A percentile compares a stretch with the other conserved stretches of the same genome.
phyloP scores from a whole-genome alignment of 2,888 invertebrate genomes.

The Andrena camellia region DNA sequence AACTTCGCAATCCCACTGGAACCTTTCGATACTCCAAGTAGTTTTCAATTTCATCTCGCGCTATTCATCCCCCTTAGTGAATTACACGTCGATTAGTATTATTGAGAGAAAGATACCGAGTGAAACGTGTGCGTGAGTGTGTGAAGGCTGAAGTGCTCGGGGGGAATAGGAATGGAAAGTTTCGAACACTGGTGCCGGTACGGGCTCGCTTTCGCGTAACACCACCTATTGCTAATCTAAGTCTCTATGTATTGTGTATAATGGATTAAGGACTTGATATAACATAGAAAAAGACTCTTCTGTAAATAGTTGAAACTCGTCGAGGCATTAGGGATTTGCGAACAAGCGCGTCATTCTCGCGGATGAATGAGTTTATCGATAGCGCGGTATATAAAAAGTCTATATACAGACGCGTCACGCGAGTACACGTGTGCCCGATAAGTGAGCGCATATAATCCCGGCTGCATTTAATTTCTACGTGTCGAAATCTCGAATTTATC shows the following conservation, averaged over 20 bases:
- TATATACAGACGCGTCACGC: slow-evolving; percentile 20
- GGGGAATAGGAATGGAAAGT: slow-evolving; percentile 38
- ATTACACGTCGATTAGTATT: slow-evolving; percentile 17
- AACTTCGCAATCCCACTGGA: not conserved
- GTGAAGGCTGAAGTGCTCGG: not conserved
- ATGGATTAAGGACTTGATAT: slow-evolving; percentile 83
- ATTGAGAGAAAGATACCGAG: slow-evolving; percentile 1
- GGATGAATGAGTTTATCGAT: slow-evolving; percentile 68
- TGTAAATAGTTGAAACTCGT: slow-evolving; percentile 82
- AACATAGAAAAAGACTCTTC: slow-evolving; percentile 83
- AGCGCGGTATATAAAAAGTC: slow-evolving; percentile 58
- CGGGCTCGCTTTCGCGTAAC: slow-evolving; percentile 73
- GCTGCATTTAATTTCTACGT: slow-evolving; percentile 76
- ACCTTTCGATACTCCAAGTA: not conserved
- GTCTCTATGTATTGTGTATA: slow-evolving; percentile 84
- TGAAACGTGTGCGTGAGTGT: slow-evolving; percentile 7
- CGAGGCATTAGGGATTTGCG: slow-evolving; percentile 84
- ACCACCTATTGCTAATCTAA: slow-evolving; percentile 76
- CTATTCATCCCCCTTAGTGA: not conserved
- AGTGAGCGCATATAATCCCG: slow-evolving; percentile 70
- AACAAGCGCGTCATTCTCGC: slow-evolving; percentile 73
- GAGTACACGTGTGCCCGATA: slow-evolving; percentile 10
- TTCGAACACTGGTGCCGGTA: slow-evolving; percentile 75
- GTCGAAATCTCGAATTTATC: slow-evolving; percentile 47
- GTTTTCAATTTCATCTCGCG: not conserved